These are phyloP conservation scores for Heloderma charlesbogerti DNA, from an alignment of 2,113 vertebrate species.

Conservation along the genomic window DNA sequence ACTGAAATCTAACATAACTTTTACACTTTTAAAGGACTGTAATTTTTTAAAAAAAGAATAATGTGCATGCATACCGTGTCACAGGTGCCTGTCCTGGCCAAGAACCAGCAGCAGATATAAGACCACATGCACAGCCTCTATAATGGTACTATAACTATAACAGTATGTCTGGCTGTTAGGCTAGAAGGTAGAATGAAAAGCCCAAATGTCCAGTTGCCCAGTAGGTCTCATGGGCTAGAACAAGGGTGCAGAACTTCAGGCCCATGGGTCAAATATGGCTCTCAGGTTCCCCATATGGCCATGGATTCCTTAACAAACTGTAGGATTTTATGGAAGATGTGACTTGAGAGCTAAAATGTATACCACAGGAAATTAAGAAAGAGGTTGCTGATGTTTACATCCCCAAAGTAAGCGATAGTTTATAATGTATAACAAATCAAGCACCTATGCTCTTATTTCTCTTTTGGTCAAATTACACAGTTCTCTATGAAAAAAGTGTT, in stretches of 20 bases:
- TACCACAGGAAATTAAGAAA: background rate
- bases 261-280: no score
- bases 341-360: background rate
- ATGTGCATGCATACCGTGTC: background rate
- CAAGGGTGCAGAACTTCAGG: no score
- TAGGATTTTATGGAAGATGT: background rate
- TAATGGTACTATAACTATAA: background rate
- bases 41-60: slow-evolving; percentile 10
- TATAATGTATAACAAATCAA: background rate
- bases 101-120: background rate
- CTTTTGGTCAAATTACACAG: background rate
- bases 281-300: background rate
- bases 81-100: background rate
- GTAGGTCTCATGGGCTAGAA: no score
- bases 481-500: background rate
- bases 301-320: background rate
- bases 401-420: background rate
- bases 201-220: background rate
- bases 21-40: background rate
- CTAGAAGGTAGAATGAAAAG: background rate
- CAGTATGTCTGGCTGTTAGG: background rate
- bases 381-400: background rate
- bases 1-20: background rate
- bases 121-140: background rate
- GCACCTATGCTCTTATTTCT: background rate